Conservation (phyloP, 2,888 invertebrate genomes). For the Smittia sp. region DNA sequence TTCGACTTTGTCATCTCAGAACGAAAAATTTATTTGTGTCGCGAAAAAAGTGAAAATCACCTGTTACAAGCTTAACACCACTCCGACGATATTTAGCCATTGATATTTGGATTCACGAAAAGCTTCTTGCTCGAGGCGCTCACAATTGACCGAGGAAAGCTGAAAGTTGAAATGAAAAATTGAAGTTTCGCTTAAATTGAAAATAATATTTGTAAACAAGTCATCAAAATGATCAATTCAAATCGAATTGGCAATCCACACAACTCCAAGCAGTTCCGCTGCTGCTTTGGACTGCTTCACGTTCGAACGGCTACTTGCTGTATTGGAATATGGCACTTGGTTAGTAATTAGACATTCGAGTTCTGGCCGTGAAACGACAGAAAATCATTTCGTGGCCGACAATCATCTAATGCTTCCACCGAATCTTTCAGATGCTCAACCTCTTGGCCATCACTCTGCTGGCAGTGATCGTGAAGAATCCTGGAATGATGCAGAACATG, state of each 20-base stretch:
- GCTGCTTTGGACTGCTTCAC: slow-evolving; percentile 73
- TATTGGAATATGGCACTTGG: slow-evolving; percentile 81
- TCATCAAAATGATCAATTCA: not conserved
- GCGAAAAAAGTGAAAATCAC: too few relatives aligned
- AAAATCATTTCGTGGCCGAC: not conserved
- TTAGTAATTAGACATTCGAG: slow-evolving; percentile 54
- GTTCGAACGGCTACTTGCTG: slow-evolving; percentile 79
- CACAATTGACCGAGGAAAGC: not conserved
- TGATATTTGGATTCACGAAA: too few relatives aligned
- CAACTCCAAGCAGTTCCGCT: slow-evolving; percentile 66
- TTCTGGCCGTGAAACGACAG: not conserved
- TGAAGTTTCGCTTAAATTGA: not conserved
- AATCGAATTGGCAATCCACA: slow-evolving; percentile 4
- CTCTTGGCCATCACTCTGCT: slow-evolving; percentile 71
- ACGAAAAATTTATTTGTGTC: too few relatives aligned
- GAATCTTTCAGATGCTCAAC: slow-evolving; percentile 65
- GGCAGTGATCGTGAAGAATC: slow-evolving; percentile 71
- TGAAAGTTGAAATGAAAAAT: not conserved
- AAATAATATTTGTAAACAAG: not conserved
- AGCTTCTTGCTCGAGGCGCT: too few relatives aligned
- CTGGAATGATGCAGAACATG: slow-evolving; percentile 64
- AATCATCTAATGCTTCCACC: slow-evolving; percentile 41
- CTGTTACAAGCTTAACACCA: too few relatives aligned
- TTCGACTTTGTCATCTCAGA: too few relatives aligned
- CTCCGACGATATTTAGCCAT: too few relatives aligned